Evolutionary conservation across 2,797 vertebrate species (phyloP).

Genomic region (Pogoniulus pusillus): DNA sequence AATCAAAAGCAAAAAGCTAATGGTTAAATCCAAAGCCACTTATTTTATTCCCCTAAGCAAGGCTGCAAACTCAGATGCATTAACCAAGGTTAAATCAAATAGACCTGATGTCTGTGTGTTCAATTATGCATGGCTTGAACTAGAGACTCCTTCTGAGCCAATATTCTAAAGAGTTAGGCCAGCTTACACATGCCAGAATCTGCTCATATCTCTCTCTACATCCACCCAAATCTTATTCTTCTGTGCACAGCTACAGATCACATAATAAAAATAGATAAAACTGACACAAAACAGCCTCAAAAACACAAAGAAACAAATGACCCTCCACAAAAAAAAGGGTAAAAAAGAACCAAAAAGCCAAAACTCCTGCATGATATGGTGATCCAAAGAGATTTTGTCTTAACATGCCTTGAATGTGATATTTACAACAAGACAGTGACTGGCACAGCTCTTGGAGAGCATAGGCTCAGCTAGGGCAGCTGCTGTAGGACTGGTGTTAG

Average conservation of each 20-base stretch:
- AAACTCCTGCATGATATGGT: neutral
- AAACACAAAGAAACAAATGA: too few species aligned
- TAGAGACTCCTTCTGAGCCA: neutral
- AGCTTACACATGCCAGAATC: conserved; percentile 28
- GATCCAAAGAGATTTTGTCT: neutral
- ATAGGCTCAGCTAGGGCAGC: neutral
- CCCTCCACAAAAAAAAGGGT: too few species aligned
- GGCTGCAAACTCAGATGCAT: conserved; percentile 28
- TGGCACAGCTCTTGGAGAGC: neutral
- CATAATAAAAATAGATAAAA: neutral
- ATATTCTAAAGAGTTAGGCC: neutral
- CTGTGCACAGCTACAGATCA: fast-evolving
- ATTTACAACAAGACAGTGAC: neutral
- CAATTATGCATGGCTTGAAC: conserved; percentile 11
- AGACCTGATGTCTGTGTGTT: conserved; percentile 28
- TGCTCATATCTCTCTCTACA: neutral
- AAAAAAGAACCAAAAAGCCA: neutral
- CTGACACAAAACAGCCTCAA: neutral
- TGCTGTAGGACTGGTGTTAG: neutral
- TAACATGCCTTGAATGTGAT: neutral
- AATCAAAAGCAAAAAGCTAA: conserved; percentile 35
- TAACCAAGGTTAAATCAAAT: conserved; percentile 52
- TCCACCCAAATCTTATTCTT: neutral
- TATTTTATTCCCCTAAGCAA: conserved; percentile 34
- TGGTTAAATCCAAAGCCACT: conserved; percentile 15